Evolutionary conservation across 2,113 vertebrate genomes (phyloP).

Genomic region (Tragelaphus imberbis): DNA sequence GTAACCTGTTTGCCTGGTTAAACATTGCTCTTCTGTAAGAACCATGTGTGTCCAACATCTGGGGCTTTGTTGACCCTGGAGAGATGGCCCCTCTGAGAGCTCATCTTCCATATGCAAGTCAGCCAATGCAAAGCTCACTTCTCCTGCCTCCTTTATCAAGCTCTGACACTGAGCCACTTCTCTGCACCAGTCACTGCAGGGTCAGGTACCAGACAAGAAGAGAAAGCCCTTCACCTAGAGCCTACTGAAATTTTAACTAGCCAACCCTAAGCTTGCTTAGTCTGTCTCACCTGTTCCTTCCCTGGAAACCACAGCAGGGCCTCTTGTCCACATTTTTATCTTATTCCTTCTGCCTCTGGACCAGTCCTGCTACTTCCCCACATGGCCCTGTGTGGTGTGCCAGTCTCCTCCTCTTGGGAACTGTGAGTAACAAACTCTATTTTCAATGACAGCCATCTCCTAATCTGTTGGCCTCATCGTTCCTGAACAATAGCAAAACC

Average conservation of each 20-base stretch:
- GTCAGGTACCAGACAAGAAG: background rate
- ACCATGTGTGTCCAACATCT: background rate
- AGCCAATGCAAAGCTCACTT: rapidly evolving
- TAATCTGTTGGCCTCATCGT: background rate
- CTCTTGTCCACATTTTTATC: background rate
- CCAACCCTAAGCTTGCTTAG: background rate
- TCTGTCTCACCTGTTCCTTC: too few species aligned
- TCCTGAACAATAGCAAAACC: background rate
- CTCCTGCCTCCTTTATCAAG: background rate
- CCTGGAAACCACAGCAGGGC: background rate
- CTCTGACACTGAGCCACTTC: background rate
- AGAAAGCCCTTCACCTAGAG: background rate
- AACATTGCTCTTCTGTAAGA: background rate
- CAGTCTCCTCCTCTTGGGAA: background rate
- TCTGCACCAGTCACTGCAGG: background rate
- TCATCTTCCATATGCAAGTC: background rate
- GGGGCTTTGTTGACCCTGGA: background rate
- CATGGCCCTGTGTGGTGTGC: rapidly evolving
- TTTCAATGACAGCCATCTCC: background rate
- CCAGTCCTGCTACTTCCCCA: rapidly evolving
- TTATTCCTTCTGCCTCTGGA: background rate
- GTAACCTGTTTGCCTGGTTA: background rate
- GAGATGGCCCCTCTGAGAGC: background rate
- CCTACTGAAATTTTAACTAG: background rate
- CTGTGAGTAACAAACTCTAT: background rate